Conservation (phyloP, 2,797 vertebrate genomes). For the Etheostoma perlongum region DNA sequence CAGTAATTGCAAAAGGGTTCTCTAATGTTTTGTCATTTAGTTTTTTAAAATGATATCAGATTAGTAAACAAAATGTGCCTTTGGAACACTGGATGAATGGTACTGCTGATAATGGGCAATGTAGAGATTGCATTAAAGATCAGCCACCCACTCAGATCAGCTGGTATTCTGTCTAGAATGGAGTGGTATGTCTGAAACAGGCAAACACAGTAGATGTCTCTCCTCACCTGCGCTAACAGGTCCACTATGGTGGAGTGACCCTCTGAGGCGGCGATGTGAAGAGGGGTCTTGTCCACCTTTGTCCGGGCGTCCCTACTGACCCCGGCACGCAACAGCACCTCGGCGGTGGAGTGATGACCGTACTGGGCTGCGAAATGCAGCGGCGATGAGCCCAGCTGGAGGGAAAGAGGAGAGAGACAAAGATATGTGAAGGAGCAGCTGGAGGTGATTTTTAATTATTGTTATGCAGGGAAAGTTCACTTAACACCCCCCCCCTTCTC, state of each 20-base stretch:
- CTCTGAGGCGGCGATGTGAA: constrained; percentile 73
- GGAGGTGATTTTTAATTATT: constrained; percentile 2
- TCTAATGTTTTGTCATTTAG: no score
- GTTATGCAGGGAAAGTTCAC: constrained; percentile 4
- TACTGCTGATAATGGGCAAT: no score
- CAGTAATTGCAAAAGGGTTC: no score
- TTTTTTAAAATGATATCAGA: no score
- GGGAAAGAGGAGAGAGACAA: background rate
- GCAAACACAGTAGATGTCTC: background rate
- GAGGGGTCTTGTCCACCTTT: constrained; percentile 87
- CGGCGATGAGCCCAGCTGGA: constrained; percentile 86
- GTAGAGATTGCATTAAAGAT: no score
- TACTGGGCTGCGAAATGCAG: constrained; percentile 86
- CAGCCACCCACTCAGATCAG: no score
- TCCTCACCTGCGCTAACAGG: constrained; percentile 79
- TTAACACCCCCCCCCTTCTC: background rate
- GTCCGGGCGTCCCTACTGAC: constrained; percentile 87
- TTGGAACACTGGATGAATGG: no score
- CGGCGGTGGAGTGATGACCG: constrained; percentile 85
- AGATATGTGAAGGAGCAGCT: background rate
- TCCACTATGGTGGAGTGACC: constrained; percentile 81
- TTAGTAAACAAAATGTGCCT: no score
- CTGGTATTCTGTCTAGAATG: no score
- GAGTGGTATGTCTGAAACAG: background rate
- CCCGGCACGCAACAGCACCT: constrained; percentile 86